These are phyloP conservation scores for Pristis pectinata DNA, from an alignment of 2,797 vertebrate genomes.

Conservation along the genomic window DNA sequence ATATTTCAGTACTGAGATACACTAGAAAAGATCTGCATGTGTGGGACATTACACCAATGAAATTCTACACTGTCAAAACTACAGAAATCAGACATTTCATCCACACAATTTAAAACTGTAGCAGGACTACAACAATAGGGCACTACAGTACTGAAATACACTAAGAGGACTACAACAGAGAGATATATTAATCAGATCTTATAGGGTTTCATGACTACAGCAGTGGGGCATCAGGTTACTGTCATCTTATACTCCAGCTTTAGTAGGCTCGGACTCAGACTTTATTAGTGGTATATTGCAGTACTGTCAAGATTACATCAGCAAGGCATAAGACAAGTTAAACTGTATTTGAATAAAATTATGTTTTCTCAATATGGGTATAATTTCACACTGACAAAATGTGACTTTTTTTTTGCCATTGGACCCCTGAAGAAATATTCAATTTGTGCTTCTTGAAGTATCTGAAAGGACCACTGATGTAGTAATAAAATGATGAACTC, in stretches of 20 bases:
- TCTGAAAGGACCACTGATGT: neutral
- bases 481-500: neutral
- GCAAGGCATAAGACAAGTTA: neutral
- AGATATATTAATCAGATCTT: neutral
- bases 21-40: too few relatives aligned
- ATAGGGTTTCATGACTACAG: neutral
- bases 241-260: neutral
- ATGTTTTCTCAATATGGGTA: neutral
- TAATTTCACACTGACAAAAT: neutral
- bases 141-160: too few relatives aligned
- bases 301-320: neutral
- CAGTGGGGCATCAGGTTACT: neutral
- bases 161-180: too few relatives aligned
- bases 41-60: too few relatives aligned
- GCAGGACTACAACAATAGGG: too few relatives aligned
- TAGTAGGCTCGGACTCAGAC: too few relatives aligned
- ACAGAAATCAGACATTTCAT: too few relatives aligned
- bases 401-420: neutral
- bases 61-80: too few relatives aligned
- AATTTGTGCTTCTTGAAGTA: neutral
- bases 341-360: neutral
- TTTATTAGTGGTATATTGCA: neutral
- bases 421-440: neutral
- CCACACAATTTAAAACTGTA: too few relatives aligned
- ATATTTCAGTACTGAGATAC: too few relatives aligned